A percentile compares a stretch with the other conserved stretches of the same genome.
Evolutionary conservation across 64 coral and sea anemone genomes (phyloP).

Genomic region (Montipora sp.): DNA sequence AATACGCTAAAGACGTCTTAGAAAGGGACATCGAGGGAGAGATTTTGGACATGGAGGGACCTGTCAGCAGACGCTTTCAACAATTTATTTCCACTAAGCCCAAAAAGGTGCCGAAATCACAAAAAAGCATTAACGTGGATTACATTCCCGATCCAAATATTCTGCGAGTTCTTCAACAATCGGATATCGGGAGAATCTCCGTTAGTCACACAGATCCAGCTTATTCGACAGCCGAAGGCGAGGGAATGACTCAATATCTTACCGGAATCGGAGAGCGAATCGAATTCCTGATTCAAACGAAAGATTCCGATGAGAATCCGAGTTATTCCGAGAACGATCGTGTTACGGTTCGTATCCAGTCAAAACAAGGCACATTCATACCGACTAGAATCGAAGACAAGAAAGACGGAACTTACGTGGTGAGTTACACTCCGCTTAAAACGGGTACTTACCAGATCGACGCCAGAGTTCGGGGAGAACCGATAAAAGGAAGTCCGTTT

Average conservation of each 20-base stretch:
- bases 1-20: slow-evolving; percentile 64
- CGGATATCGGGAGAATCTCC: slow-evolving; percentile 67
- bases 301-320: slow-evolving; percentile 74
- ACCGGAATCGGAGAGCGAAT: slow-evolving; percentile 80
- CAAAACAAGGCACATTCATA: slow-evolving; percentile 43
- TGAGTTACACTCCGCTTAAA: slow-evolving; percentile 53
- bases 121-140: slow-evolving; percentile 66
- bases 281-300: slow-evolving; percentile 65
- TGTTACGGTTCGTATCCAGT: slow-evolving; percentile 49
- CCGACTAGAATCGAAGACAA: slow-evolving; percentile 65
- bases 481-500: slow-evolving; percentile 59
- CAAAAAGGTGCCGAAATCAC: slow-evolving; percentile 13
- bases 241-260: slow-evolving; percentile 26
- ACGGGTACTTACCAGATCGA: slow-evolving; percentile 64
- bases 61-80: slow-evolving; percentile 57
- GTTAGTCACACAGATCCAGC: slow-evolving; percentile 72
- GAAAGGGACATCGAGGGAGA: slow-evolving; percentile 73
- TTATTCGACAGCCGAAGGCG: slow-evolving; percentile 34
- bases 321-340: slow-evolving; percentile 79
- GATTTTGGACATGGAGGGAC: slow-evolving; percentile 68
- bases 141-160: slow-evolving; percentile 66
- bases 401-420: slow-evolving; percentile 83
- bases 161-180: slow-evolving; percentile 40
- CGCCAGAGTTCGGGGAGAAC: slow-evolving; percentile 64
- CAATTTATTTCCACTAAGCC: slow-evolving; percentile 43